Conservation (phyloP, 2,888 invertebrate species). For the Hartigia nigra region DNA sequence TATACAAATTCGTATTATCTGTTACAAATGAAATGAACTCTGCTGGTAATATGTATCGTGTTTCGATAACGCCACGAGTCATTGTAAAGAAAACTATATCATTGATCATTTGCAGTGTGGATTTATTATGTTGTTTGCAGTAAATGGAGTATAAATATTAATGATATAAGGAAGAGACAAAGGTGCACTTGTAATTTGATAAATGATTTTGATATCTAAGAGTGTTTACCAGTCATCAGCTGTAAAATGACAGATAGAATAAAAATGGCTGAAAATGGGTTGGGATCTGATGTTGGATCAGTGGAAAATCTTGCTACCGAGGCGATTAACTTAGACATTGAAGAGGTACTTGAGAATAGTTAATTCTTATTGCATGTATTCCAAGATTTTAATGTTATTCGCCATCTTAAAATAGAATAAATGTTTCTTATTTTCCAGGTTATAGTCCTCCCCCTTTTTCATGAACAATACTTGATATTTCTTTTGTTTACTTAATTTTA, state of each 20-base stretch:
- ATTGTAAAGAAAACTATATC: background rate
- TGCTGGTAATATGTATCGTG: background rate
- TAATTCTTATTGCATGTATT: background rate
- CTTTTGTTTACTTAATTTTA: background rate
- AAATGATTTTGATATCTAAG: background rate
- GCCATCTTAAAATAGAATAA: background rate
- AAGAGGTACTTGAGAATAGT: constrained; percentile 69
- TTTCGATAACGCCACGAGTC: background rate
- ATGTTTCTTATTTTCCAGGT: background rate
- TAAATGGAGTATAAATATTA: background rate
- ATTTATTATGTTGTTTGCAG: background rate
- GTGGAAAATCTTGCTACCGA: constrained; percentile 73
- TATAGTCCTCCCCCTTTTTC: background rate
- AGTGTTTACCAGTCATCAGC: constrained; percentile 22
- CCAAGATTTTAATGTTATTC: background rate
- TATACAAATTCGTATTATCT: background rate
- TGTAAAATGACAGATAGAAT: constrained; percentile 38
- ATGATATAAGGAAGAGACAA: background rate
- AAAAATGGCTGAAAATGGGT: constrained; percentile 64
- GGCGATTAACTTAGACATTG: constrained; percentile 74
- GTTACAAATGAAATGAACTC: background rate
- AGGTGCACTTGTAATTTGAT: background rate
- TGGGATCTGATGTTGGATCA: constrained; percentile 76
- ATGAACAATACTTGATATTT: background rate
- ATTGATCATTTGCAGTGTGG: background rate